These are phyloP conservation scores for Hylaeus volcanicus DNA, from an alignment of 1,140 invertebrate genomes.

Conservation along the genomic window DNA sequence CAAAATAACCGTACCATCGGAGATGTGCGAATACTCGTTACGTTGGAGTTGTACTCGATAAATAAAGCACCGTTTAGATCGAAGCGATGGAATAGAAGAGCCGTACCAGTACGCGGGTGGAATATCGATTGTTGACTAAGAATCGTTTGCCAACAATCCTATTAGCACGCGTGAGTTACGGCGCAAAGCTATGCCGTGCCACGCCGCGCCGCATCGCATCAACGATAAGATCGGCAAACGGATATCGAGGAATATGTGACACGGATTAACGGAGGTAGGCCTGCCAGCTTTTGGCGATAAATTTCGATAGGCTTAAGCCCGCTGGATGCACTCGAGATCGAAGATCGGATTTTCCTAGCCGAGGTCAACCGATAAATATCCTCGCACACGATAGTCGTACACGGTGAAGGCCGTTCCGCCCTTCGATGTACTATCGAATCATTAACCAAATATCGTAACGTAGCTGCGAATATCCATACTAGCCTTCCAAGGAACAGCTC, in stretches of 20 bases:
- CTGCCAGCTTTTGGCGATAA: constrained; percentile 25
- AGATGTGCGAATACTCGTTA: no score
- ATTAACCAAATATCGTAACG: not conserved
- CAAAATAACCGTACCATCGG: no score
- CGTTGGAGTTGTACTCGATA: no score
- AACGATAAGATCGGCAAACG: constrained; percentile 43
- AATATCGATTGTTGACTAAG: constrained; percentile 10
- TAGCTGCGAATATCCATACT: no score
- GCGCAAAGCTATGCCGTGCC: constrained; percentile 13
- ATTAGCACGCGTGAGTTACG: constrained; percentile 42
- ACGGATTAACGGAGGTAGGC: constrained; percentile 22
- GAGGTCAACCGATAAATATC: constrained; percentile 36
- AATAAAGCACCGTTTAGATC: not conserved
- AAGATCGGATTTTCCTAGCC: constrained; percentile 22
- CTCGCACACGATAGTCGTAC: not conserved
- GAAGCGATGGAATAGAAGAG: not conserved
- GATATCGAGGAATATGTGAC: constrained; percentile 25
- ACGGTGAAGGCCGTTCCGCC: constrained; percentile 2
- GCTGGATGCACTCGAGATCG: constrained; percentile 30
- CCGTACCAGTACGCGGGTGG: no score
- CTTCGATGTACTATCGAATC: not conserved
- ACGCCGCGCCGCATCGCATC: constrained; percentile 15
- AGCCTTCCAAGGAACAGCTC: no score
- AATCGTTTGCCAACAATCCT: constrained; percentile 8
- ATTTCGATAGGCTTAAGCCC: constrained; percentile 50